A percentile compares a stretch with the other conserved stretches of the same genome.
Conservation (phyloP, 2,797 vertebrate species). For the Pipistrellus pygmaeus region DNA sequence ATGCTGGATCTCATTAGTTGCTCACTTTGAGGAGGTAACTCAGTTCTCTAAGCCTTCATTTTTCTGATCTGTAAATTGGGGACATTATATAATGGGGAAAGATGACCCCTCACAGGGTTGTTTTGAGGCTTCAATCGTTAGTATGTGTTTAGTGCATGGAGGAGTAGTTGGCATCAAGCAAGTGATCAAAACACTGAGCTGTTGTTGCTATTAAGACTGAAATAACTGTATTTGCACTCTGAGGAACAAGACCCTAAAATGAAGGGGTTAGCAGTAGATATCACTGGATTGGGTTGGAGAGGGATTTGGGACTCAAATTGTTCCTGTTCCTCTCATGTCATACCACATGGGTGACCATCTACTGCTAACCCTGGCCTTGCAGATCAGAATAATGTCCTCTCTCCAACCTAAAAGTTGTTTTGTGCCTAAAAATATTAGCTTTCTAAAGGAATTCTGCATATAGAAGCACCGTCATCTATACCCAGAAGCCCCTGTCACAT, state of each 20-base stretch:
- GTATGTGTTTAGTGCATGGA: not conserved
- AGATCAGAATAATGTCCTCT: not conserved
- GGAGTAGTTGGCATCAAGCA: not conserved
- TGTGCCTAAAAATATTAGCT: not conserved
- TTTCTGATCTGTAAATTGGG: slow-evolving; percentile 31
- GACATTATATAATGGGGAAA: not conserved
- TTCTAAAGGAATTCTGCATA: not conserved
- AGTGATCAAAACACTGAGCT: not conserved
- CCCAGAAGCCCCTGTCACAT: not conserved
- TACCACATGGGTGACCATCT: not conserved
- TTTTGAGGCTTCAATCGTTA: not conserved
- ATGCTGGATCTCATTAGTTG: not conserved
- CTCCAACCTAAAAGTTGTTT: not conserved
- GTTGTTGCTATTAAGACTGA: not conserved
- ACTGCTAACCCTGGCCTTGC: not conserved
- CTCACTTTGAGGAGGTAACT: slow-evolving; percentile 26
- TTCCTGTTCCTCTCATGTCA: not conserved
- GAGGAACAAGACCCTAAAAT: not conserved
- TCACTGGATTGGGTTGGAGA: not conserved
- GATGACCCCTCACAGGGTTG: not conserved
- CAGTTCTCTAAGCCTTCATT: slow-evolving; percentile 16
- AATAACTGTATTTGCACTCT: not conserved
- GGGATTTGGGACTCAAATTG: too few species aligned
- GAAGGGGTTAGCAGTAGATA: not conserved
- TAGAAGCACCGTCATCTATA: not conserved